phyloP scores from a whole-genome alignment of 2,797 vertebrate genomes.

The Mormyrops attenuatus region DNA sequence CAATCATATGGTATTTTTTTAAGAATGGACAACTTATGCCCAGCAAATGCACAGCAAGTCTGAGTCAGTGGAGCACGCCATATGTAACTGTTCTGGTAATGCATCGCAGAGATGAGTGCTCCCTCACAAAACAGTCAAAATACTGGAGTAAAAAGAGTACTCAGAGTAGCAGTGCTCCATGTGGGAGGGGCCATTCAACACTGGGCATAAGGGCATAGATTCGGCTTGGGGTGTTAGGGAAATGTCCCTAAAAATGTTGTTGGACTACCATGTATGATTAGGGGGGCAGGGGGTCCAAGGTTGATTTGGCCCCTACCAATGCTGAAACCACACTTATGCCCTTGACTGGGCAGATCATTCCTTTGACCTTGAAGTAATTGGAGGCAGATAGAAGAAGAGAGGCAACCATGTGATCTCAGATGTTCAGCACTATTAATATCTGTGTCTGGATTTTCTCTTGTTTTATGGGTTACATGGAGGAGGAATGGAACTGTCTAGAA shows the following conservation, averaged over 20 bases:
- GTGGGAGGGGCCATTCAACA: neutral
- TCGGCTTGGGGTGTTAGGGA: neutral
- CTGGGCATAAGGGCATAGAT: neutral
- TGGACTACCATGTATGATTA: neutral
- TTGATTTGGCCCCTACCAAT: neutral
- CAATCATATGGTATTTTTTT: neutral
- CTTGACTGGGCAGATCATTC: neutral
- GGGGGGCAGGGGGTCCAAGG: neutral
- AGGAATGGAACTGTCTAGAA: neutral
- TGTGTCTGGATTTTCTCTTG: neutral
- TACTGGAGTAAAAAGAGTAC: neutral
- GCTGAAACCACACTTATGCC: neutral
- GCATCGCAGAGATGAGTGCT: neutral
- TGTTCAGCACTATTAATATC: neutral
- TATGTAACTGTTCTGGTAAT: neutral
- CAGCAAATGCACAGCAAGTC: neutral
- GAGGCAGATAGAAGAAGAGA: neutral
- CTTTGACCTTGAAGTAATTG: conserved; percentile 13
- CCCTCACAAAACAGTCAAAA: neutral
- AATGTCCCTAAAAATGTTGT: neutral
- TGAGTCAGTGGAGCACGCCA: neutral
- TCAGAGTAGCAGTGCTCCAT: neutral
- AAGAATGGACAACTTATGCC: neutral
- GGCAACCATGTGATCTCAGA: neutral
- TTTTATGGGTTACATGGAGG: neutral